Evolutionary conservation across 1,140 invertebrate species (phyloP).

Genomic region (Drosophila baimaii): DNA sequence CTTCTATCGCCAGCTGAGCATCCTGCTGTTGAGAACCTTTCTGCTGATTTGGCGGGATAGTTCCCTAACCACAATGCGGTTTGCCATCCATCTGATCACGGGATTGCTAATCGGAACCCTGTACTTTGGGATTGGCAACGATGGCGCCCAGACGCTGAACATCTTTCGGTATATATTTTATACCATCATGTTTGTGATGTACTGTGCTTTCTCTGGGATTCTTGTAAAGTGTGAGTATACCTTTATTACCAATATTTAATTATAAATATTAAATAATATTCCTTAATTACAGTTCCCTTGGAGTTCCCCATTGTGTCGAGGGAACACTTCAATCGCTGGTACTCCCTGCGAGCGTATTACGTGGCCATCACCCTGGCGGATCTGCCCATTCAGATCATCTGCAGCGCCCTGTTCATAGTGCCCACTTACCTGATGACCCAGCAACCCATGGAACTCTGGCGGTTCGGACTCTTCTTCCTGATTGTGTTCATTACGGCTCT

Average conservation of each 20-base stretch:
- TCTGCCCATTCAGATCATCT: conserved; percentile 92
- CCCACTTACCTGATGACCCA: conserved; percentile 94
- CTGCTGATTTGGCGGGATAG: conserved; percentile 85
- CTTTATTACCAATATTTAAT: conserved; percentile 2
- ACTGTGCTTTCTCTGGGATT: conserved; percentile 93
- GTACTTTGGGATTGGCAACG: conserved; percentile 92
- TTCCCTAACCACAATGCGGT: conserved; percentile 89
- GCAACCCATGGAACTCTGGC: conserved; percentile 89
- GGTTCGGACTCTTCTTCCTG: conserved; percentile 89
- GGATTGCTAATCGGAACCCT: conserved; percentile 91
- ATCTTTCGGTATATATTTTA: conserved; percentile 93
- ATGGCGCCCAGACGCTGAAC: conserved; percentile 89
- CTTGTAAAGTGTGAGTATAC: conserved; percentile 92
- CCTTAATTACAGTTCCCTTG: conserved; percentile 89
- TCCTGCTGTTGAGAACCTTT: conserved; percentile 88
- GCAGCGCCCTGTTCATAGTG: conserved; percentile 89
- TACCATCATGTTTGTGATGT: conserved; percentile 93
- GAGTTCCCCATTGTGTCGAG: conserved; percentile 93
- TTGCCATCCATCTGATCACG: conserved; percentile 90
- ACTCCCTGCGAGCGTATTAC: conserved; percentile 95
- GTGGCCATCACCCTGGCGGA: conserved; percentile 93
- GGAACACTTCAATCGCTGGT: conserved; percentile 97
- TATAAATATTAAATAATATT: not conserved
- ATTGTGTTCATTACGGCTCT: conserved; percentile 91
- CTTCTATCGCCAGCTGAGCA: conserved; percentile 87